Evolutionary conservation across 2,888 invertebrate species (phyloP).

Genomic region (Xanthostigma xanthostigma): DNA sequence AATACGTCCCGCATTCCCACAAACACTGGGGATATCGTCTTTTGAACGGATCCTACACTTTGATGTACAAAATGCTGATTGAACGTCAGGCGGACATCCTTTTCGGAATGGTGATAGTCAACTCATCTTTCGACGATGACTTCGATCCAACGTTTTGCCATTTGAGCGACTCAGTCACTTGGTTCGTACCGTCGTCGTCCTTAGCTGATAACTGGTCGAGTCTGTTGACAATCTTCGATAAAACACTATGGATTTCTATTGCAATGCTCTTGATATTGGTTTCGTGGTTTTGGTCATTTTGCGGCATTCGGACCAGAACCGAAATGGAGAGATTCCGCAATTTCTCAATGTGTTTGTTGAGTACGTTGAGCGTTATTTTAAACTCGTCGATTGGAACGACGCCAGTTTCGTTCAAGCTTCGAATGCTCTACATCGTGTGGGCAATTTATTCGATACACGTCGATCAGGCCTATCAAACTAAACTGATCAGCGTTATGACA

Average conservation of each 20-base stretch:
- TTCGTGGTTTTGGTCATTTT: not conserved
- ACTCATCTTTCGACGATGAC: slow-evolving; percentile 36
- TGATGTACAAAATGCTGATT: slow-evolving; percentile 29
- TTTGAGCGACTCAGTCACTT: slow-evolving; percentile 37
- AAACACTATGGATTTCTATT: slow-evolving; percentile 31
- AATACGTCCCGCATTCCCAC: not conserved
- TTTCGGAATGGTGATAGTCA: slow-evolving; percentile 41
- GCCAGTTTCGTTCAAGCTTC: slow-evolving; percentile 30
- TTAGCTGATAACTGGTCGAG: slow-evolving; percentile 33
- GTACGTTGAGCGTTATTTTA: slow-evolving; percentile 22
- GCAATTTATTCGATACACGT: slow-evolving; percentile 36
- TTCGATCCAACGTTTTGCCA: slow-evolving; percentile 37
- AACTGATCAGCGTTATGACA: slow-evolving; percentile 38
- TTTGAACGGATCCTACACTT: slow-evolving; percentile 30
- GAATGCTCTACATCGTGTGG: slow-evolving; percentile 35
- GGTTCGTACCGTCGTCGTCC: slow-evolving; percentile 35
- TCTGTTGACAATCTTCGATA: slow-evolving; percentile 31
- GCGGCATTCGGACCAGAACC: not conserved
- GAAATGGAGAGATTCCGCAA: too few species aligned
- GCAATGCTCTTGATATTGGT: slow-evolving; percentile 21
- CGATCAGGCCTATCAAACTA: slow-evolving; percentile 37
- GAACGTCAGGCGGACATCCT: slow-evolving; percentile 29
- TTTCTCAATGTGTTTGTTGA: not conserved
- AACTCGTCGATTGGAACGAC: slow-evolving; percentile 31
- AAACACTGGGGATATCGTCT: slow-evolving; percentile 29